Conservation (phyloP, 1,140 invertebrate genomes). For the Marisa cornuarietis region DNA sequence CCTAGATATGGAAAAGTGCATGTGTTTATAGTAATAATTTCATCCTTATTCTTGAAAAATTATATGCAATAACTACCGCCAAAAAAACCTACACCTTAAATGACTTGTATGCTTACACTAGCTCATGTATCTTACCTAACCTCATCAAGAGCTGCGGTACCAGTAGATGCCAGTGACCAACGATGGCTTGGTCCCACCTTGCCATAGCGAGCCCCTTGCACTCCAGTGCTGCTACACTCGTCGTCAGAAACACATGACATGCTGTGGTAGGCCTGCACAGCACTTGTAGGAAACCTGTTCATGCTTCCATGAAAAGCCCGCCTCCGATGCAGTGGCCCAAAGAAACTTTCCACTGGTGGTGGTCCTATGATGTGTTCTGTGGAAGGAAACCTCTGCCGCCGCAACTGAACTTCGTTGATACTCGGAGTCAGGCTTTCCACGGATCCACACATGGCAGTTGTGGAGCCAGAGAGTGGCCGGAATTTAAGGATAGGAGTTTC, state of each 20-base stretch:
- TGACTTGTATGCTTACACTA: no score
- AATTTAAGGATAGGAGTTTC: neutral
- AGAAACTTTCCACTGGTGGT: slow-evolving; percentile 3
- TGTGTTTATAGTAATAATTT: no score
- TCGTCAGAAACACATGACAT: slow-evolving; percentile 6
- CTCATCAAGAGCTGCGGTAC: slow-evolving; percentile 4
- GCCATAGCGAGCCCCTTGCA: no score
- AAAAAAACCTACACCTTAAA: no score
- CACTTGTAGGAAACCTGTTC: neutral
- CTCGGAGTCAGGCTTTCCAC: slow-evolving; percentile 7
- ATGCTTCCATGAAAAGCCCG: slow-evolving; percentile 17
- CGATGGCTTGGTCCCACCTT: neutral
- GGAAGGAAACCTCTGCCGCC: slow-evolving; percentile 14
- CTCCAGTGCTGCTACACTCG: neutral
- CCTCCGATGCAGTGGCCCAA: neutral
- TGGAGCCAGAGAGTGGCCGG: slow-evolving; percentile 10
- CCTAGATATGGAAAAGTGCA: no score
- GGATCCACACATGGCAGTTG: slow-evolving; percentile 18
- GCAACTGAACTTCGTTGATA: slow-evolving; percentile 10
- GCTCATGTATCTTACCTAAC: slow-evolving; percentile 12
- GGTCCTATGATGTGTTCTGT: neutral
- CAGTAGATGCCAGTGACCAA: slow-evolving; percentile 19
- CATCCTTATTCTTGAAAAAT: no score
- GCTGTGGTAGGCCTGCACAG: neutral
- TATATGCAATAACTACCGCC: no score